Evolutionary conservation across 1,140 invertebrate species (phyloP), one percentile per base, ranked within the genome.

Genomic region (Drosophila trapezifrons): DNA sequence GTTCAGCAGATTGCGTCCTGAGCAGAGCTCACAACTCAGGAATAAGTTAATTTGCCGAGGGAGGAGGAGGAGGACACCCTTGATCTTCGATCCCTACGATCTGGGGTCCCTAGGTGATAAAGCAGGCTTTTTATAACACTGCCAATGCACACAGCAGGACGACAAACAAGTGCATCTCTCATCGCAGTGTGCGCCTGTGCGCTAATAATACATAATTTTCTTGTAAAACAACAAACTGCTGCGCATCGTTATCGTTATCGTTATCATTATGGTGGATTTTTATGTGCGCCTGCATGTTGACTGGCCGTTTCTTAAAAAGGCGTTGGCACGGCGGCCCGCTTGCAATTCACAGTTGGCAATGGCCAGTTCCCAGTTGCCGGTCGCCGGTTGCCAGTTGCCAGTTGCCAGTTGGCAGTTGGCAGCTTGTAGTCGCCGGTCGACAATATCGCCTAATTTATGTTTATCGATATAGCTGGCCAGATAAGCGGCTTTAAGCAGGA

Each of bases 121-220:
- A 87, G 80, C 80, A 70, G 84, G 60, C 52, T 83, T 46, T 87
- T 87, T 87, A 87, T 87, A 87, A 89, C 76, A 17, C 62, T 42
- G 75, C 57, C 42, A 42, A 65, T 40, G 66, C 83, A 51, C 83
- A 51, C 65, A 87, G 83, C 84, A 87, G 83, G 83, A 76, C 76
- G 83, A 86, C 66, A 52, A 82, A 65, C 81, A 85, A 77, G 78
- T 81, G 82, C 77, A 52, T 63, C 65, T 37, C 55, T 55, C 62
- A 54, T 42, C 55, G 62, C 64, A 65, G 62, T 32, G 42, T 45
- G 43, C 18, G 20, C 46, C 6, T 52, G 64, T 82, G 79, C 51
- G 76, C 64, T 84, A 89, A 89, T 89, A 89, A 89, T 66, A 79
- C 83, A 86, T 86, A 87, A 86, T 86, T 89, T 89, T 89, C 80